Evolutionary conservation across 2,797 vertebrate genomes (phyloP), one percentile per base, ranked within the genome.

Genomic region (Oreochromis mossambicus): DNA sequence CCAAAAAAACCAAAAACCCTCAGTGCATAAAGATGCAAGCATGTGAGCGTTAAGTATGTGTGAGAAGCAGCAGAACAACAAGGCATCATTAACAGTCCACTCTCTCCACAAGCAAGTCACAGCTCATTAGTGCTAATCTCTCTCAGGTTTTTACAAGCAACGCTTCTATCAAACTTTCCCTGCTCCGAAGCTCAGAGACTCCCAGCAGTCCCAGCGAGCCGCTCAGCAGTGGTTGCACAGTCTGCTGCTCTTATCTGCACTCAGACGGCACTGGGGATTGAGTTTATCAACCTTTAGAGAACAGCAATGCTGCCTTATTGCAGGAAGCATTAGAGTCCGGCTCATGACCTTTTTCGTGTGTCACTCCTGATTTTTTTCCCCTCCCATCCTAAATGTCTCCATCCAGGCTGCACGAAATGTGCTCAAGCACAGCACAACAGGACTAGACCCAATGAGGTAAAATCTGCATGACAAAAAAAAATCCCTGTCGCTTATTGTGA

Each of bases 51-150:
- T 46, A 52, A n/a, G n/a, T 61, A 8, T 34, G 55, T 68, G 81
- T 50, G 75, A 58, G 68, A 58, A 34, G 68, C 41, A 82, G 83
- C 80, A 82, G 79, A 88, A 81, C 58, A 90, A 82, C 86, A 77
- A 80, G 66, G 88, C 54, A 10, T 79, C 83, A 89, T 90, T 92
- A 92, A 78, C 86, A 85, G 87, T 84, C 87, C 5, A 26, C 83
- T 91, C 83, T 81, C 87, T 88, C 79, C 50, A 48, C 34, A 21
- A 77, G 83, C n/a, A 36, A 91, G 90, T 88, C 92, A 87, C 87
- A 92, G 92, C 93, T 95, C 94, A 92, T 95, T 93, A 94, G 68
- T 66, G 85, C 73, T 89, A 85, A 92, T 91, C 92, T 89, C 77
- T 85, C 87, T 78, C 83, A 85, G 84, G 81, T 86, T 87, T 89